These are phyloP conservation scores for Numida meleagris DNA, from an alignment of 2,113 vertebrate genomes.

Conservation along the genomic window DNA sequence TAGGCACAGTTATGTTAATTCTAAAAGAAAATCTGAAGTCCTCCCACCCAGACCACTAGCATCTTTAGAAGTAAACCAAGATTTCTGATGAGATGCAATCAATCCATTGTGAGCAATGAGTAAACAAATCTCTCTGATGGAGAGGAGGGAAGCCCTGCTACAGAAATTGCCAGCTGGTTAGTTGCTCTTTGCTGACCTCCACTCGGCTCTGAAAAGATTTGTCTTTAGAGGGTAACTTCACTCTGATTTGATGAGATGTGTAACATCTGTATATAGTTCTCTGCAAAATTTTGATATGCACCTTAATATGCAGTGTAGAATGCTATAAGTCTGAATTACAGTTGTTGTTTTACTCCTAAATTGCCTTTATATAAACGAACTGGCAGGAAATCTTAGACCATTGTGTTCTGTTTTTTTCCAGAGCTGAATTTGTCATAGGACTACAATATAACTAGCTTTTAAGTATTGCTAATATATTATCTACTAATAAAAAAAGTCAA, in stretches of 20 bases:
- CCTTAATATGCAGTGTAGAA: background rate
- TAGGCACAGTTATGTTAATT: background rate
- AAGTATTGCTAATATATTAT: slow-evolving; percentile 18
- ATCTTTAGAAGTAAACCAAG: background rate
- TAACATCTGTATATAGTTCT: background rate
- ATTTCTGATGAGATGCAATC: background rate
- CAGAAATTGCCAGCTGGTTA: background rate
- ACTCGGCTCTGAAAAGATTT: background rate
- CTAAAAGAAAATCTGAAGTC: background rate
- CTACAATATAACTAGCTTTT: background rate
- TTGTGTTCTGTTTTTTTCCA: background rate
- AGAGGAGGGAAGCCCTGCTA: background rate
- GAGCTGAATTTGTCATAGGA: slow-evolving; percentile 2
- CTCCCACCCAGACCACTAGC: background rate
- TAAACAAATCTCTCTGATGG: background rate
- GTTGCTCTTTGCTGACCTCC: background rate
- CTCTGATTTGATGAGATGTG: background rate
- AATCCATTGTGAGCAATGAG: background rate
- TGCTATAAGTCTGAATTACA: background rate
- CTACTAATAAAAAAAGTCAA: background rate
- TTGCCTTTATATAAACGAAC: background rate
- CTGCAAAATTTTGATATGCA: background rate
- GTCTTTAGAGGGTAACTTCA: background rate
- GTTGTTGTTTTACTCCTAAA: background rate
- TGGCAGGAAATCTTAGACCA: background rate